Conservation (phyloP, 1,140 invertebrate genomes). For the Caligus rogercresseyi region DNA sequence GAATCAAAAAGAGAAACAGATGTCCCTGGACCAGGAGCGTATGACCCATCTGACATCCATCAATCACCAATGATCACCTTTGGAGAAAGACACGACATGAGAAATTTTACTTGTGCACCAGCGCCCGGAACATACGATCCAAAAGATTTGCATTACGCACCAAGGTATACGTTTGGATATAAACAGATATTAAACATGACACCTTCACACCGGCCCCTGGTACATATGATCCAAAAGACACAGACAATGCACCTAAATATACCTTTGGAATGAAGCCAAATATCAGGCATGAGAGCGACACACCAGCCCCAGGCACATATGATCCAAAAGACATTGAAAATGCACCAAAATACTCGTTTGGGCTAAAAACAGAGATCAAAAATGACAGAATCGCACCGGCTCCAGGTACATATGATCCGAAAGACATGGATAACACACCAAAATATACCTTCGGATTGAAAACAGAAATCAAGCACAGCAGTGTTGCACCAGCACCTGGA, state of each 20-base stretch:
- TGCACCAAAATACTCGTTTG: not conserved
- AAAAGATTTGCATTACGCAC: too few relatives aligned
- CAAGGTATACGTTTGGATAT: slow-evolving; percentile 1
- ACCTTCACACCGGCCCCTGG: slow-evolving; percentile 10
- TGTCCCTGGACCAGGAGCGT: slow-evolving; percentile 14
- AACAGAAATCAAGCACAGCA: slow-evolving; percentile 6
- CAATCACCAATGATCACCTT: too few relatives aligned
- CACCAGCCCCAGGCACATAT: slow-evolving; percentile 13
- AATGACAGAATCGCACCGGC: slow-evolving; percentile 10
- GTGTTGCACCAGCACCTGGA: slow-evolving; percentile 6
- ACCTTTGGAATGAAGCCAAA: slow-evolving; percentile 17
- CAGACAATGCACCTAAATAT: not conserved
- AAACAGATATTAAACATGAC: slow-evolving; percentile 12
- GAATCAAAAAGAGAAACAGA: slow-evolving; percentile 1
- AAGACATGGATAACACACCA: not conserved
- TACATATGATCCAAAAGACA: slow-evolving; percentile 9
- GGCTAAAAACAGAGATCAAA: slow-evolving; percentile 11
- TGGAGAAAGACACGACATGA: too few relatives aligned
- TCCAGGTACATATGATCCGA: slow-evolving; percentile 14
- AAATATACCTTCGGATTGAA: slow-evolving; percentile 13
- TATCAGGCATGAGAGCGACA: not conserved
- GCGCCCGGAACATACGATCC: too few relatives aligned
- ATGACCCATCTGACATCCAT: too few relatives aligned
- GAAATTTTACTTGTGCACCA: too few relatives aligned
- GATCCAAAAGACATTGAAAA: slow-evolving; percentile 1